These are phyloP conservation scores for Drosophila peninsularis DNA, from an alignment of 2,888 invertebrate species.

Conservation along the genomic window DNA sequence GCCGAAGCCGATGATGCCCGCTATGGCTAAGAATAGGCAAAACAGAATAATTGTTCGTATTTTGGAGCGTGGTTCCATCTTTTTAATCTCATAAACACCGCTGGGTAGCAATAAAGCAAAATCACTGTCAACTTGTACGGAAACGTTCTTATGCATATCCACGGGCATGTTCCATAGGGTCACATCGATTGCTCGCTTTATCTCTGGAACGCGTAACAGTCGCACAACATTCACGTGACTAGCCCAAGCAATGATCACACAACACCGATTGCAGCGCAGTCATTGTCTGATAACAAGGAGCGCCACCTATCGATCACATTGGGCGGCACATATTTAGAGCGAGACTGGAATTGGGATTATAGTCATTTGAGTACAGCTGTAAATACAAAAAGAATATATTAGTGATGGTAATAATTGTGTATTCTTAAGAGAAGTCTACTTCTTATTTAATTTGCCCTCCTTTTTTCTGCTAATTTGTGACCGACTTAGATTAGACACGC, in stretches of 20 bases:
- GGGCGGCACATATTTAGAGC: background rate
- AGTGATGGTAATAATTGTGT: background rate
- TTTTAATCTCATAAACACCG: conserved; percentile 92
- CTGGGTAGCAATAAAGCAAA: conserved; percentile 91
- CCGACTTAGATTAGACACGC: conserved; percentile 20
- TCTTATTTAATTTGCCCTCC: background rate
- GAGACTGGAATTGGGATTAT: background rate
- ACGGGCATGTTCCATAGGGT: conserved; percentile 79
- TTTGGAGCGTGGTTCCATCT: conserved; percentile 94
- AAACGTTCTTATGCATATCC: conserved; percentile 90
- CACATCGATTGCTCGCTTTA: conserved; percentile 15
- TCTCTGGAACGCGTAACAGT: background rate
- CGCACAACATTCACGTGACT: conserved; percentile 20
- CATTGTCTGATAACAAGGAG: conserved; percentile 41
- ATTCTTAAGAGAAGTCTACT: too few species aligned
- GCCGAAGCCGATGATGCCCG: conserved; percentile 94
- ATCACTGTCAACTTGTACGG: conserved; percentile 94
- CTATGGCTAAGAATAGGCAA: conserved; percentile 92
- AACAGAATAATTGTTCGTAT: conserved; percentile 92
- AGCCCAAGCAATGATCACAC: conserved; percentile 12
- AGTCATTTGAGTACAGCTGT: conserved; percentile 10
- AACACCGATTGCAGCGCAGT: conserved; percentile 11
- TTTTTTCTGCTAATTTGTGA: conserved; percentile 10
- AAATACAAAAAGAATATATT: conserved; percentile 14
- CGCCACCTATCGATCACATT: conserved; percentile 21